A percentile compares a stretch with the other conserved stretches of the same genome.
Conservation (phyloP, 2,888 invertebrate genomes). For the Phymatocera aterrima region DNA sequence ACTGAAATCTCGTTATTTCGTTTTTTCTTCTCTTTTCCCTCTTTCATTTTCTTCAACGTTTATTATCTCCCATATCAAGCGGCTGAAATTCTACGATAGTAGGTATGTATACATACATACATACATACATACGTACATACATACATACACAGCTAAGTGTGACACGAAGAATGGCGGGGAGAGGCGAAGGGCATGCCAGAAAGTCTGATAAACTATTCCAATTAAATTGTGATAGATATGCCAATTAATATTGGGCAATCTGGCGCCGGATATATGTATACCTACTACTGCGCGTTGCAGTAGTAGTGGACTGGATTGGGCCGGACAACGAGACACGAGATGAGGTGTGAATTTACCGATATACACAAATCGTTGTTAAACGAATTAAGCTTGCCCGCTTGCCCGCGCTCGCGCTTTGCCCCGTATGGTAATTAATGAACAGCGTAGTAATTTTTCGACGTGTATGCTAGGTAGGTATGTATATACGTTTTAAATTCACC, state of each 20-base stretch:
- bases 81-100: neutral
- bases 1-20: too few relatives aligned
- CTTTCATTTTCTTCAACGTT: neutral
- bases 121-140: too few relatives aligned
- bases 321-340: constrained; percentile 8
- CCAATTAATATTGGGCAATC: constrained; percentile 7
- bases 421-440: too few relatives aligned
- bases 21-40: too few relatives aligned
- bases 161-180: constrained; percentile 4
- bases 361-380: constrained; percentile 13
- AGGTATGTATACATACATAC: neutral
- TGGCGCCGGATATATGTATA: too few relatives aligned
- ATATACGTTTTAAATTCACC: too few relatives aligned
- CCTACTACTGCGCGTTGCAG: neutral
- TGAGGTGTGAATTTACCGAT: neutral
- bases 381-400: neutral
- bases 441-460: too few relatives aligned
- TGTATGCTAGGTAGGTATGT: too few relatives aligned
- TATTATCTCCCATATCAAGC: neutral
- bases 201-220: constrained; percentile 27
- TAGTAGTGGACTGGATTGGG: constrained; percentile 26
- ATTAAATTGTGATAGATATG: constrained; percentile 30
- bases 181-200: neutral
- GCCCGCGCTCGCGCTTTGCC: too few relatives aligned
- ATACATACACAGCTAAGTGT: too few relatives aligned